phyloP scores from a whole-genome alignment of 2,888 invertebrate species.

The Branchipolynoe longqiensis region DNA sequence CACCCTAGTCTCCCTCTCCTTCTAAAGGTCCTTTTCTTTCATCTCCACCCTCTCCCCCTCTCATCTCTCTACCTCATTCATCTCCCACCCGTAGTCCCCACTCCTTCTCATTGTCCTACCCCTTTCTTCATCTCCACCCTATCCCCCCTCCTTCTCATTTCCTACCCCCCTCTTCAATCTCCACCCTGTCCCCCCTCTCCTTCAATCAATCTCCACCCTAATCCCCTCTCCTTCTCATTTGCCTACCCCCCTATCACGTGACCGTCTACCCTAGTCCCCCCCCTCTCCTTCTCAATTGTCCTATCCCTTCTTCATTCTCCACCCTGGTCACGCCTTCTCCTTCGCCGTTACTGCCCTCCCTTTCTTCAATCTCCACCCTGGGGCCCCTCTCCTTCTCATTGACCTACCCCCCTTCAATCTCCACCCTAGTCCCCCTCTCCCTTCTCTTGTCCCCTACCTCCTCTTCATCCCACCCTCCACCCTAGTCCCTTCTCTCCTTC shows the following conservation, averaged over 20 bases:
- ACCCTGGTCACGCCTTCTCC: not conserved
- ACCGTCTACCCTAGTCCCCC: slow-evolving; percentile 8
- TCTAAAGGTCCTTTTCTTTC: not conserved
- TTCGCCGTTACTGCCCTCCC: too few relatives aligned
- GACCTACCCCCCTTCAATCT: not conserved
- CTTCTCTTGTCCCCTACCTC: not conserved
- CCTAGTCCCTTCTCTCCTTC: not conserved
- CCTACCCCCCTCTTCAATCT: not conserved
- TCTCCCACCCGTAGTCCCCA: not conserved
- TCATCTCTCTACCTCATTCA: too few relatives aligned
- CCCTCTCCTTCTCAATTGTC: not conserved
- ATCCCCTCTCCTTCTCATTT: not conserved
- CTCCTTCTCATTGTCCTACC: not conserved
- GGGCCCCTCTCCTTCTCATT: not conserved
- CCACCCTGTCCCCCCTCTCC: slow-evolving; percentile 6
- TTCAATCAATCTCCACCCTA: too few relatives aligned
- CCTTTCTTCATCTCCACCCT: not conserved
- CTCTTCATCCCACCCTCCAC: too few relatives aligned
- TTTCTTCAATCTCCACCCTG: too few relatives aligned
- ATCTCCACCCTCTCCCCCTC: too few relatives aligned
- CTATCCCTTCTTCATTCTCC: not conserved
- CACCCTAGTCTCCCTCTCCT: not conserved
- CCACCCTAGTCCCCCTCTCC: not conserved
- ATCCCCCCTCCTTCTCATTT: not conserved
- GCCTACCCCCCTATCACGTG: too few relatives aligned